Evolutionary conservation across 2,888 invertebrate genomes (phyloP).

Genomic region (Campoletis raptor): DNA sequence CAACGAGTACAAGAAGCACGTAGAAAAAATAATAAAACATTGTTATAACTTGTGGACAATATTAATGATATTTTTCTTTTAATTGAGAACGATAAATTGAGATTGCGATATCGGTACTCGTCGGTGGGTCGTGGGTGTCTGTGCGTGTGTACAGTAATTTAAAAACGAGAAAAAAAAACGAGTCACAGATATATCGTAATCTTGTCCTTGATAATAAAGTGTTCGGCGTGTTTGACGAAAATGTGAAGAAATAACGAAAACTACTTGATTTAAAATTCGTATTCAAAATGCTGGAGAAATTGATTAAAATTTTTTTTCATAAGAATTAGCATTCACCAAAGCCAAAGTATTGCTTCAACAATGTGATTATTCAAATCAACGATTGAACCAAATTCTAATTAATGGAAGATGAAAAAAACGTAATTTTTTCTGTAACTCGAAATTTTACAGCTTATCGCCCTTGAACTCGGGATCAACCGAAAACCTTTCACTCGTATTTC

Average conservation of each 20-base stretch:
- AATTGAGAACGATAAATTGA: background rate
- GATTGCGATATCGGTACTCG: conserved; percentile 18
- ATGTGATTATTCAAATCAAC: background rate
- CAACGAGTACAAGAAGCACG: background rate
- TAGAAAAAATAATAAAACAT: background rate
- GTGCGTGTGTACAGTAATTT: background rate
- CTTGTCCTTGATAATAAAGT: conserved; percentile 24
- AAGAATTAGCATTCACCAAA: background rate
- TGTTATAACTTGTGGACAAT: background rate
- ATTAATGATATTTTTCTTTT: background rate
- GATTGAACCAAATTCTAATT: background rate
- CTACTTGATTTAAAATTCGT: background rate
- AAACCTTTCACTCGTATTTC: background rate
- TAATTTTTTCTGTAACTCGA: background rate
- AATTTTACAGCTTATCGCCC: conserved; percentile 1
- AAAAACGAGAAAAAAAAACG: background rate
- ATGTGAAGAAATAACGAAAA: background rate
- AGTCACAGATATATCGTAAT: conserved; percentile 2
- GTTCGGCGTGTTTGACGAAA: background rate
- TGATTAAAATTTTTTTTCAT: background rate
- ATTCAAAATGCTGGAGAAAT: background rate
- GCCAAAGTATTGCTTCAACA: background rate
- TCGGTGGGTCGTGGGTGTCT: background rate
- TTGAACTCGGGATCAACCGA: background rate
- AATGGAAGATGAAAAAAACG: background rate